Base-by-base conservation (phyloP, 2,797 vertebrate species). In the Rhincodon typus region DNA sequence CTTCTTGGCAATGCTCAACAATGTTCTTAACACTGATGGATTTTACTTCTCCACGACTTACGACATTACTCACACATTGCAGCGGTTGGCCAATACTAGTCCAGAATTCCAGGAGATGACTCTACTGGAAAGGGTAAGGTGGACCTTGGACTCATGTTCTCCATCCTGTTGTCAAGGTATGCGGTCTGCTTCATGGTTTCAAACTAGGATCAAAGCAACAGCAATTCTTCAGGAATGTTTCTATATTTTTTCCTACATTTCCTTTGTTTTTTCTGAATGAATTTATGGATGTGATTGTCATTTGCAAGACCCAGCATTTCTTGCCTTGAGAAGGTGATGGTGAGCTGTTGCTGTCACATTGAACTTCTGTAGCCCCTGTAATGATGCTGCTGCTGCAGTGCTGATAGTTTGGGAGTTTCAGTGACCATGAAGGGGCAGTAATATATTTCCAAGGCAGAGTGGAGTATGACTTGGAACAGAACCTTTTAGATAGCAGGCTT, bases 101-200 rank as follows among this genome's bases (percentile, higher is more conserved):
- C 99, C 99, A 0, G 99, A 99, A 97, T 99, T 99, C 96, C 99
- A 99, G 97, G 99, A 99, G 97, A 99, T 99, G 99, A 99, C 98
- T 96, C 98, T 99, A 19, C 97, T 99, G 62, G 99, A 99, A 97
- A 98, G 99, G 98, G 99, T 99, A 97, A 98, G 98, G 94, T 30
- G 72, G 93, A 46, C 62, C 3, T 23, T 15, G 25, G 4, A 17
- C 23, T 62, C 30, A 4, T 57, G 30, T 91, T n/a, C 50, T 17
- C 30, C 15, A 5, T 30, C 30, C 53, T 62, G 13, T 34, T 62
- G 10, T 17, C 70, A 69, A 25, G 23, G 23, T 69, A 66, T 93
- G 34, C 0, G 25, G 23, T 94, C 69, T 74, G 38, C 94, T 94
- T 27, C 12, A n/a, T 15, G 17, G 19, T n/a, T n/a, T 7, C 57